Evolutionary conservation across 2,797 vertebrate genomes (phyloP).

Genomic region (Notamacropus eugenii): DNA sequence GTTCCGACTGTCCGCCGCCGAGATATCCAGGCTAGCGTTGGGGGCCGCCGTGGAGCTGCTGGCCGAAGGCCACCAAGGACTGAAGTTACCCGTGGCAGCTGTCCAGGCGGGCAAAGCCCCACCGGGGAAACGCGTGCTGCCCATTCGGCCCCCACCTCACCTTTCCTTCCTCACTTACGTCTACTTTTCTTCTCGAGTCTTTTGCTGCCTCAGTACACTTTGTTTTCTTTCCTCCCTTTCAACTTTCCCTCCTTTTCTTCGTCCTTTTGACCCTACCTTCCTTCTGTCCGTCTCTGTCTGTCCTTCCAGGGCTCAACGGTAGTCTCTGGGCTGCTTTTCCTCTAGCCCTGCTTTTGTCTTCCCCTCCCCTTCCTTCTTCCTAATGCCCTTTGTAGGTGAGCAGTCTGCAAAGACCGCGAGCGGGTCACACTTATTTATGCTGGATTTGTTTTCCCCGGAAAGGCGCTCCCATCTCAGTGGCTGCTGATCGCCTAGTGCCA

Average conservation of each 20-base stretch:
- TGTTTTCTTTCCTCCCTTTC: neutral
- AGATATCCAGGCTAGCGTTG: constrained; percentile 45
- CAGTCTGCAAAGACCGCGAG: neutral
- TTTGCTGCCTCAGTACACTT: neutral
- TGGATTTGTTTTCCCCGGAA: neutral
- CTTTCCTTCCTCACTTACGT: neutral
- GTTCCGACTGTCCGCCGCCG: constrained; percentile 86
- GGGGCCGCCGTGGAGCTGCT: neutral
- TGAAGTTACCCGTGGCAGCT: constrained; percentile 41
- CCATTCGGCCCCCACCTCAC: neutral
- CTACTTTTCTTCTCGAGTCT: neutral
- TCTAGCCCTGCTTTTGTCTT: accelerated
- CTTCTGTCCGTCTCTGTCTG: neutral
- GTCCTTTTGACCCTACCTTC: neutral
- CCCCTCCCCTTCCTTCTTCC: accelerated
- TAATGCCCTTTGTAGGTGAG: neutral
- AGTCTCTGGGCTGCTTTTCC: accelerated
- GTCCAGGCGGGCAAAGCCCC: neutral
- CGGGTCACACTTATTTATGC: neutral
- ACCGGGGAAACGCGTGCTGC: constrained; percentile 47
- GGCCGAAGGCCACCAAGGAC: constrained; percentile 23
- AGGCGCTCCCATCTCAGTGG: constrained; percentile 36
- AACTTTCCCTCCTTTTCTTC: neutral
- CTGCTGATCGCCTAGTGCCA: constrained; percentile 48
- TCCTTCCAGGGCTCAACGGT: neutral